phyloP scores from a whole-genome alignment of 1,140 invertebrate species.

The Rhizoglyphus robini region DNA sequence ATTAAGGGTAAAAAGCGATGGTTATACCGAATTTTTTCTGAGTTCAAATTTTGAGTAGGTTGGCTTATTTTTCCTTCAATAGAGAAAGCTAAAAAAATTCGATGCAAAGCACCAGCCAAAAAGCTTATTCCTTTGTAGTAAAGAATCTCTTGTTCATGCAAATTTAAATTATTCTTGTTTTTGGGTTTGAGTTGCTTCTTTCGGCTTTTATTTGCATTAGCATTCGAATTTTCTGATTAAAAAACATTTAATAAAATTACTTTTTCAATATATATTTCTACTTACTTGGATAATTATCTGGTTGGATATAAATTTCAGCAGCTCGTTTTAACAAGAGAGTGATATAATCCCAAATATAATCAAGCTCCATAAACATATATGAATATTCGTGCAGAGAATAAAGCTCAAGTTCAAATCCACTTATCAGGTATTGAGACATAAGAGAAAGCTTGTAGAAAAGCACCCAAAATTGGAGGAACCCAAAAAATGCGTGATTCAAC shows the following conservation, averaged over 20 bases:
- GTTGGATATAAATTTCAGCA: conserved; percentile 62
- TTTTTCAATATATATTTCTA: too few relatives aligned
- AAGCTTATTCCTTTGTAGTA: conserved; percentile 79
- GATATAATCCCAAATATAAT: conserved; percentile 85
- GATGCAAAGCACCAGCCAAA: conserved; percentile 87
- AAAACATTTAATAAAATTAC: too few relatives aligned
- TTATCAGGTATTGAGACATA: conserved; percentile 88
- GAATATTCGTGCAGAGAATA: conserved; percentile 94
- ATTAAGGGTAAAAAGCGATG: conserved; percentile 78
- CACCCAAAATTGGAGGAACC: conserved; percentile 60
- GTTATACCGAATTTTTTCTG: conserved; percentile 82
- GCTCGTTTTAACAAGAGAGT: conserved; percentile 76
- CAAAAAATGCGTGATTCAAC: conserved; percentile 66
- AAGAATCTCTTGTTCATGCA: conserved; percentile 64
- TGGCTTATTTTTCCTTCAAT: conserved; percentile 54
- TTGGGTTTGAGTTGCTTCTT: conserved; percentile 40
- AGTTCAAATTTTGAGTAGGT: conserved; percentile 74
- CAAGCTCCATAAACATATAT: conserved; percentile 90
- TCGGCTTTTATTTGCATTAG: conserved; percentile 31
- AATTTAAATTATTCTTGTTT: conserved; percentile 44
- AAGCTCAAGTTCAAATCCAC: conserved; percentile 85
- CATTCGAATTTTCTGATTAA: too few relatives aligned
- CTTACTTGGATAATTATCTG: conserved; percentile 14
- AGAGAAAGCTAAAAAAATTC: conserved; percentile 48
- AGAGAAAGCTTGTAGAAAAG: conserved; percentile 84